These are phyloP conservation scores for Phyllotreta striolata DNA, from an alignment of 2,888 invertebrate genomes.

Conservation along the genomic window DNA sequence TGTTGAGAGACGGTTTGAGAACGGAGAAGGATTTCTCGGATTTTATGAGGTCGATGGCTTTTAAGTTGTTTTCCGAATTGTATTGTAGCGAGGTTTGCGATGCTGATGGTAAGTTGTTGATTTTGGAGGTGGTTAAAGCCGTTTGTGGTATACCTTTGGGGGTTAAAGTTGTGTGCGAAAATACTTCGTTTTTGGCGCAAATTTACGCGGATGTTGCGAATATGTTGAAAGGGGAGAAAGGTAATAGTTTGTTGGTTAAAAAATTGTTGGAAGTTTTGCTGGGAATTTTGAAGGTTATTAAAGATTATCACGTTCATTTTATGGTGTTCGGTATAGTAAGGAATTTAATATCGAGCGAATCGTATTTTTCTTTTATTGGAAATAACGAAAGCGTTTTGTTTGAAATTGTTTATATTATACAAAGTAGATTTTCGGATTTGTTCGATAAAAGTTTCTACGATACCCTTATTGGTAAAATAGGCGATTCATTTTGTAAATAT, in stretches of 20 bases:
- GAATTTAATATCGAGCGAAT: constrained; percentile 32
- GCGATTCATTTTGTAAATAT: constrained; percentile 56
- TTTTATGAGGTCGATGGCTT: constrained; percentile 75
- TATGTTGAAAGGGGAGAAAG: constrained; percentile 21
- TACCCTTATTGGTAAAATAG: constrained; percentile 48
- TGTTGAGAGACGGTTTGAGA: constrained; percentile 79
- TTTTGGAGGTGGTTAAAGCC: constrained; percentile 71
- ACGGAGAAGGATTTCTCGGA: constrained; percentile 78
- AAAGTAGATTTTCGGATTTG: constrained; percentile 23
- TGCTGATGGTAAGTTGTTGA: constrained; percentile 68
- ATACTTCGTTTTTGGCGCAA: constrained; percentile 78
- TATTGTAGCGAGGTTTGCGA: constrained; percentile 72
- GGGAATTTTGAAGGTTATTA: constrained; percentile 43
- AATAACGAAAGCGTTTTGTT: constrained; percentile 31
- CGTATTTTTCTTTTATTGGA: constrained; percentile 30
- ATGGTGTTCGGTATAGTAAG: constrained; percentile 37
- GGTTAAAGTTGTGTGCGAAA: constrained; percentile 70
- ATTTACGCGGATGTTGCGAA: constrained; percentile 59
- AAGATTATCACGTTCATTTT: constrained; percentile 32
- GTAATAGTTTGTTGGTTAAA: constrained; percentile 29
- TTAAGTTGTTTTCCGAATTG: constrained; percentile 80
- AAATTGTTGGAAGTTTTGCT: constrained; percentile 45
- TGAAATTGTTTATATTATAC: constrained; percentile 38
- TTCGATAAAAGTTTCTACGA: constrained; percentile 35
- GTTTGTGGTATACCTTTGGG: constrained; percentile 72